phyloP scores from a whole-genome alignment of 1,140 invertebrate genomes.

The Hylaeus volcanicus region DNA sequence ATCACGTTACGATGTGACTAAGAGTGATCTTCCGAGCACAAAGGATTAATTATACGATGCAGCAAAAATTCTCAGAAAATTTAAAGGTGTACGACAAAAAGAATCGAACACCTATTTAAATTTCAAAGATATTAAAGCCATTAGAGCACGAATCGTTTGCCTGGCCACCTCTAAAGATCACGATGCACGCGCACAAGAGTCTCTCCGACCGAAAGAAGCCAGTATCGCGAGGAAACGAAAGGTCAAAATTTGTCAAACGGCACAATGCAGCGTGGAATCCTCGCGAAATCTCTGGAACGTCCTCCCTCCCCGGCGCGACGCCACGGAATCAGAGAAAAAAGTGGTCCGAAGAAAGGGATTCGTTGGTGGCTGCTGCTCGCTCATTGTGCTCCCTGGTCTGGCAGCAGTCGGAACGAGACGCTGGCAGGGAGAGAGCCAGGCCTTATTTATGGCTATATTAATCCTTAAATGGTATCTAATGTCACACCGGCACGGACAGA shows the following conservation, averaged over 20 bases:
- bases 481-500: conserved; percentile 76
- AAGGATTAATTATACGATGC: too few species aligned
- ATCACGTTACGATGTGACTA: too few species aligned
- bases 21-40: too few species aligned
- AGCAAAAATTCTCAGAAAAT: too few species aligned
- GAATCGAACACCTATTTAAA: too few species aligned
- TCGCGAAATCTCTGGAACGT: neutral
- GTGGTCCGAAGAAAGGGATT: conserved; percentile 39
- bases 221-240: neutral
- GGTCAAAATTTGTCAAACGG: neutral
- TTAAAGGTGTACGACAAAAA: too few species aligned
- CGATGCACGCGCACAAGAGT: too few species aligned
- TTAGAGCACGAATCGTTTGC: too few species aligned
- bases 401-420: conserved; percentile 44
- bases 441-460: conserved; percentile 81
- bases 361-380: conserved; percentile 56
- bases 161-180: too few species aligned
- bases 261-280: neutral
- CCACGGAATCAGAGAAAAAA: neutral
- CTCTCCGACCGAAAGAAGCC: too few species aligned
- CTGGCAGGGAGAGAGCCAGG: conserved; percentile 64
- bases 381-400: conserved; percentile 62
- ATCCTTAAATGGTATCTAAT: conserved; percentile 82
- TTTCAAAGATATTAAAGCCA: too few species aligned
- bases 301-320: too few species aligned